Evolutionary conservation across 2,113 vertebrate species (phyloP).

Genomic region (Strix aluco): DNA sequence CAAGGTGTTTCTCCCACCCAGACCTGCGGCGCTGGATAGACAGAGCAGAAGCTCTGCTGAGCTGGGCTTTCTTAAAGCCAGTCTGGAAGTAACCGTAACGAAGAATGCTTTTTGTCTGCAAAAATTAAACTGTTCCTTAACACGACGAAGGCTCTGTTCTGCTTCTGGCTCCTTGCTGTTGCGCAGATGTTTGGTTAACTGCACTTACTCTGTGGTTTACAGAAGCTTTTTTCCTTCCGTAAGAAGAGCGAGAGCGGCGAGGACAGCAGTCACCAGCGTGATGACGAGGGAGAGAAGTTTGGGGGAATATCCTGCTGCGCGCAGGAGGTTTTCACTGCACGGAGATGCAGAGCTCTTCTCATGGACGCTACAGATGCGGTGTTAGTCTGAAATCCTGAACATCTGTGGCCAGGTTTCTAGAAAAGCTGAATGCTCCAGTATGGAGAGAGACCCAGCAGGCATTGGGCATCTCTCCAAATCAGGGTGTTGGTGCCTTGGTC

Average conservation of each 20-base stretch:
- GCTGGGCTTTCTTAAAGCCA: neutral
- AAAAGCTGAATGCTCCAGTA: neutral
- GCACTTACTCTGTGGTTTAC: neutral
- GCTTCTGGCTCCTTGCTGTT: neutral
- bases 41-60: neutral
- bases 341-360: neutral
- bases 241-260: neutral
- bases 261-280: neutral
- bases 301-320: neutral
- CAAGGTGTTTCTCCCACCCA: neutral
- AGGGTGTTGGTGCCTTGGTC: neutral
- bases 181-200: neutral
- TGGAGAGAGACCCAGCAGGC: neutral
- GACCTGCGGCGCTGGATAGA: too few species aligned
- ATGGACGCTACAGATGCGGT: neutral
- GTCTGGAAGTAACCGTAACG: neutral
- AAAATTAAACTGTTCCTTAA: neutral
- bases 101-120: neutral
- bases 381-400: neutral
- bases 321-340: fast-evolving
- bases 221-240: neutral
- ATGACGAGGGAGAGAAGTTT: neutral
- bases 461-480: neutral
- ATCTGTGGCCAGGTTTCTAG: neutral
- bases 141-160: fast-evolving